Evolutionary conservation across 2,113 vertebrate genomes (phyloP).

Genomic region (Salminus brasiliensis): DNA sequence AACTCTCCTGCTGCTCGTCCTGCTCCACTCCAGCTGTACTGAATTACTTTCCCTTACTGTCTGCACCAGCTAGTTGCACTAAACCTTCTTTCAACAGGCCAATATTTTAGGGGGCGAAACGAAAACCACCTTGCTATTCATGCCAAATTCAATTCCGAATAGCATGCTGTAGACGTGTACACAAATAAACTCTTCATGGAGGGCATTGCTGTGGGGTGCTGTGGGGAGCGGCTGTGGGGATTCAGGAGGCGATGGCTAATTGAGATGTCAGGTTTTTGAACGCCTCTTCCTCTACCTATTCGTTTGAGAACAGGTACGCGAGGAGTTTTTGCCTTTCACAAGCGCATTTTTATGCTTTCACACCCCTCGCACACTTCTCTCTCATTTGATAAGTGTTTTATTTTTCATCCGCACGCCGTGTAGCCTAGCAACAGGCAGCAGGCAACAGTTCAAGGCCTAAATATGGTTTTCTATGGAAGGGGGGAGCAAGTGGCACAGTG

Average conservation of each 20-base stretch:
- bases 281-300: conserved; percentile 9
- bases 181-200: neutral
- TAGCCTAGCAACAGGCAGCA: conserved; percentile 64
- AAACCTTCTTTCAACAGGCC: neutral
- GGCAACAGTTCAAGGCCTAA: conserved; percentile 61
- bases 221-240: no score
- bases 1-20: neutral
- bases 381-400: conserved; percentile 56
- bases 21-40: neutral
- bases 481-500: conserved; percentile 59
- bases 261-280: conserved; percentile 42
- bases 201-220: neutral
- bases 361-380: conserved; percentile 47
- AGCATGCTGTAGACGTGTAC: neutral
- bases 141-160: conserved; percentile 1
- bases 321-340: conserved; percentile 50
- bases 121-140: neutral
- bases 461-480: conserved; percentile 60
- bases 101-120: neutral
- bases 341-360: conserved; percentile 51
- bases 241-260: neutral
- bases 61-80: neutral
- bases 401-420: conserved; percentile 50
- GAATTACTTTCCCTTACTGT: neutral
- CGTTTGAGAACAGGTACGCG: conserved; percentile 34